Evolutionary conservation across 2,888 invertebrate genomes (phyloP).

Genomic region (Nesidiocoris tenuis): DNA sequence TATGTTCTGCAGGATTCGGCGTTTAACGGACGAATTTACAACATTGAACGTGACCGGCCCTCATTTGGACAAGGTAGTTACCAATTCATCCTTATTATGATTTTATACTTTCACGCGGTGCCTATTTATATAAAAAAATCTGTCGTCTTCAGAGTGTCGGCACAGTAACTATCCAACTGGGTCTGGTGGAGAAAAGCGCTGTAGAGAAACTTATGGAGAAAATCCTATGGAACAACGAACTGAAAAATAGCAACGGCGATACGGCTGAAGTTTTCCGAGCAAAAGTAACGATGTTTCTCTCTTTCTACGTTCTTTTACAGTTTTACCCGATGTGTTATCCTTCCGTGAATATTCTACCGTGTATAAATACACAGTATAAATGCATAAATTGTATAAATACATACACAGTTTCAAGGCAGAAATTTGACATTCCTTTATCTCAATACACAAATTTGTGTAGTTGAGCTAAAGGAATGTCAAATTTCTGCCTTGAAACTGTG

Average conservation of each 20-base stretch:
- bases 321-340: constrained; percentile 9
- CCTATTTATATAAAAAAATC: neutral
- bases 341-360: too few relatives aligned
- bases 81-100: neutral
- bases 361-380: neutral
- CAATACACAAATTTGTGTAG: too few relatives aligned
- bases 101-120: neutral
- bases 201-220: constrained; percentile 52
- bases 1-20: constrained; percentile 2
- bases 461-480: too few relatives aligned
- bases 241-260: constrained; percentile 48
- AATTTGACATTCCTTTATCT: too few relatives aligned
- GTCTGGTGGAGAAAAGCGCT: constrained; percentile 46
- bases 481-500: too few relatives aligned
- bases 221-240: constrained; percentile 52
- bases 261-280: constrained; percentile 51
- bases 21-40: neutral
- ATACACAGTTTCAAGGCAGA: neutral
- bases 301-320: too few relatives aligned
- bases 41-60: constrained; percentile 1
- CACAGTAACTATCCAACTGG: constrained; percentile 52
- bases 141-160: constrained; percentile 50
- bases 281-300: constrained; percentile 47
- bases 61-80: constrained; percentile 42
- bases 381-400: neutral